Conservation (phyloP, 2,113 vertebrate species). For the Cyphomyrus plagiostoma region DNA sequence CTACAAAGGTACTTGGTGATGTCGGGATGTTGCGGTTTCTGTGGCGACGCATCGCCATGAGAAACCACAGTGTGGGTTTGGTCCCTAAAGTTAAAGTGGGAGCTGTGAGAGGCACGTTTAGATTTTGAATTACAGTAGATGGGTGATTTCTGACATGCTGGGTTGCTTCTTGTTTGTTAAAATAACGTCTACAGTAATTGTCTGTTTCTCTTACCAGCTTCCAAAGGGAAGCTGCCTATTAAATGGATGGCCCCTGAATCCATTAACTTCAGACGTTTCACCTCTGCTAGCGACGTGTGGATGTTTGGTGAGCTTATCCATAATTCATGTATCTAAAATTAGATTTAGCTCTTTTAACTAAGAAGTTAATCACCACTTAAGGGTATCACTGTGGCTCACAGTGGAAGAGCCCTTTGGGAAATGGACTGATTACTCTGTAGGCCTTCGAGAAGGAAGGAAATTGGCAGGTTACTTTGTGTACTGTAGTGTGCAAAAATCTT, state of each 20-base stretch:
- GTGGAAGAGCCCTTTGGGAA: neutral
- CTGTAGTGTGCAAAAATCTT: neutral
- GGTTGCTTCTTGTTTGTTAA: neutral
- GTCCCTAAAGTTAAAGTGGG: neutral
- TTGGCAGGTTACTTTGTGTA: neutral
- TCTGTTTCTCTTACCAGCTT: constrained; percentile 61
- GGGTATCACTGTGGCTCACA: neutral
- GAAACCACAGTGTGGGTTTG: neutral
- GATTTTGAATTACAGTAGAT: neutral
- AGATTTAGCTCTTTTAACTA: neutral
- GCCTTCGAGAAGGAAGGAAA: neutral
- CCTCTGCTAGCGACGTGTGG: constrained; percentile 98
- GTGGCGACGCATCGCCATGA: neutral
- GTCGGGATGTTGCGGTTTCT: neutral
- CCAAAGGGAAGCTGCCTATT: constrained; percentile 97
- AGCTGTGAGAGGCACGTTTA: neutral
- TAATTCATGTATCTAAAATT: neutral
- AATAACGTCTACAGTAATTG: neutral
- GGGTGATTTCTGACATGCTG: neutral
- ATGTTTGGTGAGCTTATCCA: constrained; percentile 85
- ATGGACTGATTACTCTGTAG: neutral
- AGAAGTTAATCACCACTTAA: neutral
- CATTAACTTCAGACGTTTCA: constrained; percentile 97
- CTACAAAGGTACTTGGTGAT: constrained; percentile 78
- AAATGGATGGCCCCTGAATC: constrained; percentile 99